Evolutionary conservation across 2,888 invertebrate species (phyloP), one percentile per base, ranked within the genome.

Genomic region (Phoronis australis): DNA sequence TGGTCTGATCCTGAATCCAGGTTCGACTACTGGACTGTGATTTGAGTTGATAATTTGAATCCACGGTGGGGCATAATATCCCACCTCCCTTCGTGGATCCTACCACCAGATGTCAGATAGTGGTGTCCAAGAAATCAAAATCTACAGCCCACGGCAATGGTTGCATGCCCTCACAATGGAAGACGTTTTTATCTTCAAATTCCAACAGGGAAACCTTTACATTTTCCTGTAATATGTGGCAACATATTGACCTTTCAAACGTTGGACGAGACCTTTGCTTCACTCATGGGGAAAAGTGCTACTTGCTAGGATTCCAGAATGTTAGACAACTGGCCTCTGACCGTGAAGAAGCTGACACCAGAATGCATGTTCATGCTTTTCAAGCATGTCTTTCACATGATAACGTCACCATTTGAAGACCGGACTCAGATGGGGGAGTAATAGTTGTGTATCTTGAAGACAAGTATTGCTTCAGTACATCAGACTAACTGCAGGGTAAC

Each of bases 291-390:
- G 37, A 25, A 21, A 15, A 25, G 6, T n/a, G 21, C 22, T 23
- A 37, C 21, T 12, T 37, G 37, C 21, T 21, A 5, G 18, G 12
- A n/a, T 21, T 23, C 15, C 5, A 6, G 24, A 22, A 35, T 3
- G 24, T 48, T 3, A 3, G 21, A 6, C 21, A 23, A 3, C 40
- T 48, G 23, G 3, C 4, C 18, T 45, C 25, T 21, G 31, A 22
- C 18, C 48, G 45, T 6, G 48, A 48, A 27, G 48, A 48, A 24
- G 48, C 44, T 5, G 48, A 48, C 22, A 48, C 48, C 12, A 12
- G 43, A n/a, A 20, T 48, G 4, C 26, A 45, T 12, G 18, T 48
- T 3, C 48, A 48, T 37, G 43, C 48, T n/a, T 23, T 37, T 26
- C 38, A 48, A 22, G 48, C 48, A 20, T 18, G 44, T 23, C 22